A percentile compares a stretch with the other conserved stretches of the same genome.
These are phyloP conservation scores for Griposia aprilina DNA, from an alignment of 2,888 invertebrate species.

Conservation along the genomic window DNA sequence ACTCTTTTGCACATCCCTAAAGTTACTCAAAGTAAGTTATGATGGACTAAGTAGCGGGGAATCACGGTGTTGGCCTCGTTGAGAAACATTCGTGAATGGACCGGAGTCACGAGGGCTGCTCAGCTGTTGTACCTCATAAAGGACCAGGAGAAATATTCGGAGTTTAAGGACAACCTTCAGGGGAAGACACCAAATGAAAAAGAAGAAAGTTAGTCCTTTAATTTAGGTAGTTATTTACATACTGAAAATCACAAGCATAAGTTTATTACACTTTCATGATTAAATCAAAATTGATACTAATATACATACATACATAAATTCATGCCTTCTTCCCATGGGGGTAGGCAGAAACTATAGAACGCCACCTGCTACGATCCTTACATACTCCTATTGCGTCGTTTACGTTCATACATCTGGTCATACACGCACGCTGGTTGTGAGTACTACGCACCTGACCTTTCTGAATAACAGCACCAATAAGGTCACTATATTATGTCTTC, in stretches of 20 bases:
- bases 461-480: too few species aligned
- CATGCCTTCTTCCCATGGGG: too few species aligned
- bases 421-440: background rate
- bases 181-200: background rate
- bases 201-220: background rate
- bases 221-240: background rate
- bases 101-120: background rate
- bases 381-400: background rate
- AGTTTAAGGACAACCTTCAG: background rate
- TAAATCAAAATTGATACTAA: constrained; percentile 8
- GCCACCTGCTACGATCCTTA: too few species aligned
- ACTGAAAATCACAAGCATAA: background rate
- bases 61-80: background rate
- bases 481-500: too few species aligned
- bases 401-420: background rate
- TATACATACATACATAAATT: background rate
- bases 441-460: background rate
- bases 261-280: background rate
- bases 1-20: background rate
- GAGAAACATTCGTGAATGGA: background rate
- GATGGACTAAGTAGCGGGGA: background rate
- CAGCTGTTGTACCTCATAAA: background rate
- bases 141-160: background rate
- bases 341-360: too few species aligned
- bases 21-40: background rate